phyloP scores from a whole-genome alignment of 2,113 vertebrate genomes.

The Lanius ludovicianus region DNA sequence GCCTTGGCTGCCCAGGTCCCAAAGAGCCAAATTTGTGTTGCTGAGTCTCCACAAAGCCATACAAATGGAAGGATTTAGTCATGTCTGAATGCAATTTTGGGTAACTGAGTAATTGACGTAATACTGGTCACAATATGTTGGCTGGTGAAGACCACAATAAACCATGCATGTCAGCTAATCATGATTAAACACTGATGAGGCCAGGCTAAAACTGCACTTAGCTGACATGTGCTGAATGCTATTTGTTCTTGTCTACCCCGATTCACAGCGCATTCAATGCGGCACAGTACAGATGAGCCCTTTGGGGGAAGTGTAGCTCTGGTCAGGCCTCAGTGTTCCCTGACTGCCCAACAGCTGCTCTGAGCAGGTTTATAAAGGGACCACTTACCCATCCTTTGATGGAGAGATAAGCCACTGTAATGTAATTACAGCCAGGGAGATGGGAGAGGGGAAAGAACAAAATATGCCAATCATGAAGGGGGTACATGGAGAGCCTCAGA shows the following conservation, averaged over 20 bases:
- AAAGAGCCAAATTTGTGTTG: background rate
- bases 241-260: conserved; percentile 52
- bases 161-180: conserved; percentile 46
- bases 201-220: conserved; percentile 47
- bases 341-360: conserved; percentile 52
- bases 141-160: conserved; percentile 45
- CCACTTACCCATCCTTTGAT: conserved; percentile 67
- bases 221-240: conserved; percentile 60
- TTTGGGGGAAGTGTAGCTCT: conserved; percentile 26
- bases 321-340: conserved; percentile 47
- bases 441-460: conserved; percentile 54
- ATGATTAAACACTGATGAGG: conserved; percentile 51
- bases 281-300: conserved; percentile 49
- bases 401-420: conserved; percentile 61
- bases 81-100: background rate
- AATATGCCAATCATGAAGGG: conserved; percentile 62
- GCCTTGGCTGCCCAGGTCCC: background rate
- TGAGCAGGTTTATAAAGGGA: conserved; percentile 23
- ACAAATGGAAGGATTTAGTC: background rate
- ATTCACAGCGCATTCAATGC: conserved; percentile 29
- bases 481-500: conserved; percentile 24
- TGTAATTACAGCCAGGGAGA: conserved; percentile 59
- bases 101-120: background rate
- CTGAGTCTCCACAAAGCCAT: background rate
- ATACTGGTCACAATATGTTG: conserved; percentile 24